These are phyloP conservation scores for Mugil cephalus DNA, from an alignment of 2,113 vertebrate species.

Conservation along the genomic window DNA sequence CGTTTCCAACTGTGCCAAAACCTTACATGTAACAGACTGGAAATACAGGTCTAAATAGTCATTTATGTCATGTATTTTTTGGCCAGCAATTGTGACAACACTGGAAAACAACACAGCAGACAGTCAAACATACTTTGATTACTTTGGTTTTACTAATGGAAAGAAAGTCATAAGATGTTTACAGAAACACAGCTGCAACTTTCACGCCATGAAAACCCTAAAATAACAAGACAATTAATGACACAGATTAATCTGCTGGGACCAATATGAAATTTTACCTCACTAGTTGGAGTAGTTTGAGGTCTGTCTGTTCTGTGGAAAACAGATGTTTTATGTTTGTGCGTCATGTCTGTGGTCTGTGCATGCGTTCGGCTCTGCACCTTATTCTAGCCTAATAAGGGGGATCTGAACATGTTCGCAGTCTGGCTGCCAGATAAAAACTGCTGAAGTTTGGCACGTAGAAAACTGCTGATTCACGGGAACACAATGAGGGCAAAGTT, in stretches of 20 bases:
- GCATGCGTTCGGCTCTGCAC: conserved; percentile 7
- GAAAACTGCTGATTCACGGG: conserved; percentile 55
- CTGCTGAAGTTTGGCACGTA: conserved; percentile 29
- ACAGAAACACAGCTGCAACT: conserved; percentile 14
- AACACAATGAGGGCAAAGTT: conserved; percentile 40
- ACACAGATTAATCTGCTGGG: conserved; percentile 4
- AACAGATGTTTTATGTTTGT: conserved; percentile 14
- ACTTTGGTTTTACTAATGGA: neutral
- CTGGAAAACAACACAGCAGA: neutral
- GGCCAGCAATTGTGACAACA: too few relatives aligned
- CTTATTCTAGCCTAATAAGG: conserved; percentile 1
- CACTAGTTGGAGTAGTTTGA: neutral
- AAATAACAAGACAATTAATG: neutral
- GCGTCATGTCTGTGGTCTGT: conserved; percentile 14
- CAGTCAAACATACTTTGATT: conserved; percentile 7
- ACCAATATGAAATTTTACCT: neutral
- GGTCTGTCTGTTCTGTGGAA: conserved; percentile 2
- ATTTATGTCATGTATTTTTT: too few relatives aligned
- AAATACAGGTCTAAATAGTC: too few relatives aligned
- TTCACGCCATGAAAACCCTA: neutral
- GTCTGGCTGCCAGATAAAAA: conserved; percentile 41
- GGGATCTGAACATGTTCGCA: conserved; percentile 24
- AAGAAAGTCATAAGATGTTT: conserved; percentile 20
- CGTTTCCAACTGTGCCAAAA: too few relatives aligned
- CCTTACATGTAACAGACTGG: too few relatives aligned